Evolutionary conservation across 2,113 vertebrate species (phyloP).

Genomic region (Hemibagrus wyckioides): DNA sequence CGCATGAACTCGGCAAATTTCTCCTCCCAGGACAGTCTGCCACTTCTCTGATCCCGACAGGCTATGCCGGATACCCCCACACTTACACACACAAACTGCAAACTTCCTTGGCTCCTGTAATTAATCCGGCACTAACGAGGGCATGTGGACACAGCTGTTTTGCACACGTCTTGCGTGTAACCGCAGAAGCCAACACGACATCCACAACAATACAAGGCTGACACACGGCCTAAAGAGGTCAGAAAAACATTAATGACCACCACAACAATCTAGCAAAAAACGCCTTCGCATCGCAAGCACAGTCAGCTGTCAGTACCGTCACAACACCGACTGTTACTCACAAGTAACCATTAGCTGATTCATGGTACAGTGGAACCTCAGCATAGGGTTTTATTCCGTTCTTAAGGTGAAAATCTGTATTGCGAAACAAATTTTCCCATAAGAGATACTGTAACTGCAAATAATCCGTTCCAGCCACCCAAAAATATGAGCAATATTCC

Average conservation of each 20-base stretch:
- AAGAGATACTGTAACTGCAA: no score
- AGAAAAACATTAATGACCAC: constrained; percentile 7
- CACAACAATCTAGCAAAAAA: neutral
- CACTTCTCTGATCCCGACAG: constrained; percentile 39
- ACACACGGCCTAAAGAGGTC: neutral
- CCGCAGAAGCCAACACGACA: neutral
- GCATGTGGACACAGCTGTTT: constrained; percentile 52
- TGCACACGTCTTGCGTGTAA: constrained; percentile 41
- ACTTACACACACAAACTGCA: constrained; percentile 10
- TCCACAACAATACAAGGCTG: neutral
- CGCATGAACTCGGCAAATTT: constrained; percentile 46
- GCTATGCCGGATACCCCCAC: constrained; percentile 37
- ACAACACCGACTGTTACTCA: neutral
- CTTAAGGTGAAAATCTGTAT: no score
- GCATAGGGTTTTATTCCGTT: no score
- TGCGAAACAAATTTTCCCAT: no score
- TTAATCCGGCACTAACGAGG: constrained; percentile 59
- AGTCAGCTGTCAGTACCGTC: neutral
- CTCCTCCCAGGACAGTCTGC: constrained; percentile 39
- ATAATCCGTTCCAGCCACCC: no score
- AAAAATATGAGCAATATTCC: no score
- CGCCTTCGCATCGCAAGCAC: neutral
- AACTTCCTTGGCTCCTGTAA: constrained; percentile 40
- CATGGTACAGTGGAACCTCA: no score
- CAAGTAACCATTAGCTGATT: neutral